Conservation (phyloP, 2,888 invertebrate species). For the Ichneumoninae sp. region DNA sequence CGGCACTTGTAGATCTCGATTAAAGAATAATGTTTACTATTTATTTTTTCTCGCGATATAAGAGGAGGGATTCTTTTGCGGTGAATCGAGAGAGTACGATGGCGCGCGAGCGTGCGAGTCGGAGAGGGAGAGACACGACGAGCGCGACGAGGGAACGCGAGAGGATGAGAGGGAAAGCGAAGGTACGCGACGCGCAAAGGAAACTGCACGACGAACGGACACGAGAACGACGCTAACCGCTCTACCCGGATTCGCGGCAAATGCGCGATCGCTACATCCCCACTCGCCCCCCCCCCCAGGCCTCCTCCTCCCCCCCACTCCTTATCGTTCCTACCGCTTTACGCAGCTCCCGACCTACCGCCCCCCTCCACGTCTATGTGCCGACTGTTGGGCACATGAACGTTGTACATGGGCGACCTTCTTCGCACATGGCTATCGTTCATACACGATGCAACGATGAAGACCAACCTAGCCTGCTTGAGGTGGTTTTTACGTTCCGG, state of each 20-base stretch:
- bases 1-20: neutral
- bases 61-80: neutral
- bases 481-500: conserved; percentile 20
- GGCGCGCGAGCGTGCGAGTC: conserved; percentile 6
- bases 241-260: conserved; percentile 51
- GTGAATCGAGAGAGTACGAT: neutral
- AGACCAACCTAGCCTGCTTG: conserved; percentile 18
- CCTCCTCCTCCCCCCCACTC: too few species aligned
- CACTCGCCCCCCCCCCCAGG: neutral
- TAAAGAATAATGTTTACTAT: neutral
- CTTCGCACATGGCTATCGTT: neutral
- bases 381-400: neutral
- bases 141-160: conserved; percentile 18
- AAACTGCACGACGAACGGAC: conserved; percentile 21
- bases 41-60: neutral
- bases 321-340: too few species aligned
- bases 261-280: conserved; percentile 26
- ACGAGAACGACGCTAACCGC: conserved; percentile 34
- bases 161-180: conserved; percentile 33
- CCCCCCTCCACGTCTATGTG: neutral
- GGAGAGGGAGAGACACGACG: conserved; percentile 13
- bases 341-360: neutral
- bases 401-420: conserved; percentile 4
- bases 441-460: conserved; percentile 33
- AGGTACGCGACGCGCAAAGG: conserved; percentile 26